Percentiles rank a stretch among this genome's conserved stretches.
Evolutionary conservation across 2,888 invertebrate species (phyloP).

Genomic region (Notocelia uddmanniana): DNA sequence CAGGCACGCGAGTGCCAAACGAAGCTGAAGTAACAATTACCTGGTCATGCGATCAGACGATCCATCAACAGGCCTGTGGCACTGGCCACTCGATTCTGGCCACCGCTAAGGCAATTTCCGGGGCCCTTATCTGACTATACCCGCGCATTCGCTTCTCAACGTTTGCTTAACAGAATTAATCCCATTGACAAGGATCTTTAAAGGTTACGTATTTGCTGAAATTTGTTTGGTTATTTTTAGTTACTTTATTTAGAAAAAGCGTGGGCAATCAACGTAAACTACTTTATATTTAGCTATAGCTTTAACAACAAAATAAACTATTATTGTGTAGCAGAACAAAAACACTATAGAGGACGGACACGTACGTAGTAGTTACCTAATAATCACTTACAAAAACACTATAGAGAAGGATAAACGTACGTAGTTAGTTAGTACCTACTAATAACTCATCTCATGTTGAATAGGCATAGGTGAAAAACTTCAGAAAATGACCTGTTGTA

Average conservation of each 20-base stretch:
- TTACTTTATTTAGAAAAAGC: not conserved
- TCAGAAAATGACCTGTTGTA: too few species aligned
- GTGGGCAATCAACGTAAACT: conserved; percentile 5
- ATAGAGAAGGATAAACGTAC: too few species aligned
- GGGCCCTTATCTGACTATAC: conserved; percentile 75
- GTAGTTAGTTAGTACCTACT: too few species aligned
- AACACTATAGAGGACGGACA: too few species aligned
- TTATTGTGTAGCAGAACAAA: too few species aligned
- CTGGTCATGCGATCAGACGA: conserved; percentile 80
- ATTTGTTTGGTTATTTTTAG: conserved; percentile 31
- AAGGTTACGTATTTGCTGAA: conserved; percentile 58
- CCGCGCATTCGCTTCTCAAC: conserved; percentile 71
- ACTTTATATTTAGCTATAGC: too few species aligned
- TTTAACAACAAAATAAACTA: too few species aligned
- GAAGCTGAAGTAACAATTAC: conserved; percentile 82
- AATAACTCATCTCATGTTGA: too few species aligned
- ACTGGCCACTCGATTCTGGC: conserved; percentile 73
- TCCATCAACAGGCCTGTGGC: conserved; percentile 81
- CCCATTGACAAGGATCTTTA: conserved; percentile 69
- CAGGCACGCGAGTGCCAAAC: conserved; percentile 74
- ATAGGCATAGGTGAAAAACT: too few species aligned
- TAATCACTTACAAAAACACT: too few species aligned
- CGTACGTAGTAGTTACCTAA: too few species aligned
- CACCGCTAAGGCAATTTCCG: conserved; percentile 82
- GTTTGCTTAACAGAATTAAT: conserved; percentile 84